Percentiles rank a stretch among this genome's conserved stretches.
Evolutionary conservation across 2,113 vertebrate genomes (phyloP).

Genomic region (Sebastes schlegelii): DNA sequence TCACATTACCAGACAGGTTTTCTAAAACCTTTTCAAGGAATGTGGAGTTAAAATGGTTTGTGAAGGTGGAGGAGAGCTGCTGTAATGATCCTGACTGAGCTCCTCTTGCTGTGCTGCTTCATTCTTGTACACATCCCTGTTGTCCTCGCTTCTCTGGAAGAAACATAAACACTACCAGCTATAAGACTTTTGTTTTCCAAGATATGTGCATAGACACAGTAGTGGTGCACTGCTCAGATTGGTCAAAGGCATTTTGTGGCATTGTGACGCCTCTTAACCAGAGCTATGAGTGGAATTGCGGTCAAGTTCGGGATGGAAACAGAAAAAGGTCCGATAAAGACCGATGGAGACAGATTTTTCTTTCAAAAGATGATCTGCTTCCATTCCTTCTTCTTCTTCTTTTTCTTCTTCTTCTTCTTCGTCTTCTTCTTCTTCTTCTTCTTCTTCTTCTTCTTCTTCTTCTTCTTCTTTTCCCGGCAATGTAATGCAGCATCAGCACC

Average conservation of each 20-base stretch:
- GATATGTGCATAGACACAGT: background rate
- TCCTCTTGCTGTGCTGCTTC: slow-evolving; percentile 77
- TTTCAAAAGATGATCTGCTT: background rate
- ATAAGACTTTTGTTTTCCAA: background rate
- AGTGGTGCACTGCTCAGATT: background rate
- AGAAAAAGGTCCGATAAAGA: background rate
- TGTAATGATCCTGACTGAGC: slow-evolving; percentile 82
- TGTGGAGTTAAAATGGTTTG: background rate
- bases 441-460: background rate
- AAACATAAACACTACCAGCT: slow-evolving; percentile 77
- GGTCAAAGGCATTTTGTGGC: slow-evolving; percentile 3
- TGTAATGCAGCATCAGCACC: background rate
- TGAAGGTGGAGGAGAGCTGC: slow-evolving; percentile 31
- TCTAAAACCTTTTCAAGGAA: background rate
- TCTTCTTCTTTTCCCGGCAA: background rate
- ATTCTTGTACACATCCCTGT: slow-evolving; percentile 83
- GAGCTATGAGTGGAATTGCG: background rate
- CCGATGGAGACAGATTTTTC: background rate
- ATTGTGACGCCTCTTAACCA: background rate
- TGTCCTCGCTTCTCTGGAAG: slow-evolving; percentile 82
- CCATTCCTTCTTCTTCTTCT: background rate
- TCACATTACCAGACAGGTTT: background rate
- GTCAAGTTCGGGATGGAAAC: background rate
- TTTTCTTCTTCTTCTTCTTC: background rate
- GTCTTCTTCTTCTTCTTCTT: background rate